Evolutionary conservation across 2,113 vertebrate species (phyloP), one percentile per base, ranked within the genome.

Genomic region (Lynx canadensis): DNA sequence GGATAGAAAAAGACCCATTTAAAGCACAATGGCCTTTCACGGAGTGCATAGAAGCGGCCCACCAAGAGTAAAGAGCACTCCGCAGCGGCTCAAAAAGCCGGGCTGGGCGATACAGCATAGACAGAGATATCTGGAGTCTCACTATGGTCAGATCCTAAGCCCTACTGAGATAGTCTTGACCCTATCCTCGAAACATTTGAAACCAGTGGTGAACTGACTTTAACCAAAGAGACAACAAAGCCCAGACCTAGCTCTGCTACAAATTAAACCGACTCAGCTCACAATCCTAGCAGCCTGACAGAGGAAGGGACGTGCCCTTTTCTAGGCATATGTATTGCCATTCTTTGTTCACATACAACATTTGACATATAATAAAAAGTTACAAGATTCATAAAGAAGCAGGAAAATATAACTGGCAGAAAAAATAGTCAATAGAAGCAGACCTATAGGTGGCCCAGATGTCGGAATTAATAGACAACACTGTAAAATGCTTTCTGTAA

Each of bases 291-390:
- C 86, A 63, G 48, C 48, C 50, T 7, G 14, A 19, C 29, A 9
- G n/a, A 81, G 23, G 41, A 33, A 88, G 29, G 10, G 21, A 0
- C 3, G 4, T 9, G 3, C 18, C 48, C 18, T 29, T n/a, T 66
- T 18, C 60, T 68, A 10, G 16, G 2, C 23, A 25, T 27, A 38
- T 0, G 0, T 68, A 4, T 36, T 45, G 15, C 25, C 12, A 0
- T 25, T 65, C 36, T 15, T 69, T 48, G 41, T 48, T 31, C 4
- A 25, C 19, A 23, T 31, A 38, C 66, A 45, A 23, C 41, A 55
- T 38, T 33, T 83, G n/a, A 12, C 48, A 15, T 33, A 4, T 68
- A 33, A 79, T 55, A 74, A 74, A 68, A 89, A 79, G 29, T 31
- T 31, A 60, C 0, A 12, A 63, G 69, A 73, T 27, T 85, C 4